A percentile compares a stretch with the other conserved stretches of the same genome.
Conservation (phyloP, 2,888 invertebrate species). For the Andrena marginata region DNA sequence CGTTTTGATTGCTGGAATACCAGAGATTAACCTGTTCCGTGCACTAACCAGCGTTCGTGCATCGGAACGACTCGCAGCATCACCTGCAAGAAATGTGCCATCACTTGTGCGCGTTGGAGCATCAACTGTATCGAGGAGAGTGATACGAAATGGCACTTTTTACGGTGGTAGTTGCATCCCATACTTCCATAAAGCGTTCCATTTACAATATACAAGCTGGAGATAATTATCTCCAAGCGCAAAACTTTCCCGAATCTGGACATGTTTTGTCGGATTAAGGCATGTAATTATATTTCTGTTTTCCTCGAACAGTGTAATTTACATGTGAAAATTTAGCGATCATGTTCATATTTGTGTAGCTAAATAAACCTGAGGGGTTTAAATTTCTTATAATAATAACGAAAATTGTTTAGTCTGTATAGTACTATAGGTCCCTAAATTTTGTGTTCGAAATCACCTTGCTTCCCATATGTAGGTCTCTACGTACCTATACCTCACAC, state of each 20-base stretch:
- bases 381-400: no score
- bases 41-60: slow-evolving; percentile 41
- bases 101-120: slow-evolving; percentile 3
- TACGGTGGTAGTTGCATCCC: neutral
- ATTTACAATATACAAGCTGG: neutral
- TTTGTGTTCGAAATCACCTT: no score
- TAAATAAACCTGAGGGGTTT: no score
- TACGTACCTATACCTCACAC: neutral
- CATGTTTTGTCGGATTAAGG: no score
- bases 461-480: neutral
- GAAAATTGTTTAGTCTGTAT: no score
- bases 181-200: neutral
- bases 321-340: no score
- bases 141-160: neutral
- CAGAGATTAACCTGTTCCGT: slow-evolving; percentile 80
- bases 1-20: slow-evolving; percentile 76
- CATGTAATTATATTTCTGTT: no score
- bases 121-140: neutral
- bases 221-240: neutral
- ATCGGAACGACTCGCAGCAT: neutral
- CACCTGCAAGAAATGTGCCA: neutral
- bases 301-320: no score
- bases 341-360: no score
- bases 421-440: no score
- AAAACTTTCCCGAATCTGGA: no score